phyloP scores from a whole-genome alignment of 2,797 vertebrate genomes.

The Cossypha dichroa region DNA sequence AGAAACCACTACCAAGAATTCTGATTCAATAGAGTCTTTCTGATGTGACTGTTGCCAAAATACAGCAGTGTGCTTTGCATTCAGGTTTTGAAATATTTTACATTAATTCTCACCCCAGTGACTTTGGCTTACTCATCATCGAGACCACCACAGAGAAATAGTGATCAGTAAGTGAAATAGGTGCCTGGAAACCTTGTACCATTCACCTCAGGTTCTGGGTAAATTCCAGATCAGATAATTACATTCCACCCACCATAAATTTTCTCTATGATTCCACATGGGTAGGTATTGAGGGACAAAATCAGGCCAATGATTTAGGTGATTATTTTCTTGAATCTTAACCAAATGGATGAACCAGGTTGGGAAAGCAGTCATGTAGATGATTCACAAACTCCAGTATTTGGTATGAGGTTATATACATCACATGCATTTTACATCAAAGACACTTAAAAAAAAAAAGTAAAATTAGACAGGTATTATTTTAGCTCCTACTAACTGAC shows the following conservation, averaged over 20 bases:
- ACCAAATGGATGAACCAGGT: background rate
- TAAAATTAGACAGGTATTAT: background rate
- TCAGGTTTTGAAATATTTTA: conserved; percentile 10
- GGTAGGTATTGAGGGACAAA: background rate
- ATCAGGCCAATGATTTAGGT: background rate
- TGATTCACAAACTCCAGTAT: background rate
- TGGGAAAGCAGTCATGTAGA: background rate
- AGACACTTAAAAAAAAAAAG: background rate
- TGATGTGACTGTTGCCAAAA: background rate
- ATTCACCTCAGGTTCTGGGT: background rate
- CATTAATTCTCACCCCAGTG: background rate
- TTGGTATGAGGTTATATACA: background rate
- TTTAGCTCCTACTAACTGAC: background rate
- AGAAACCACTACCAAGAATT: background rate
- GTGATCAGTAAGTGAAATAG: background rate
- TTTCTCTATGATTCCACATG: background rate
- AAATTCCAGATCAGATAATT: conserved; percentile 30
- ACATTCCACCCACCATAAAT: conserved; percentile 1
- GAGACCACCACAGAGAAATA: background rate
- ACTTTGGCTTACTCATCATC: conserved; percentile 3
- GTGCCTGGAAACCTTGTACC: background rate
- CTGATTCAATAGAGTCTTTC: background rate
- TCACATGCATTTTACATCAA: background rate
- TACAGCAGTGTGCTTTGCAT: background rate
- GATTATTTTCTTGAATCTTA: conserved; percentile 1